These are phyloP conservation scores for Vannuccia rotundouncinata DNA, from an alignment of 2,888 invertebrate genomes.

Conservation along the genomic window DNA sequence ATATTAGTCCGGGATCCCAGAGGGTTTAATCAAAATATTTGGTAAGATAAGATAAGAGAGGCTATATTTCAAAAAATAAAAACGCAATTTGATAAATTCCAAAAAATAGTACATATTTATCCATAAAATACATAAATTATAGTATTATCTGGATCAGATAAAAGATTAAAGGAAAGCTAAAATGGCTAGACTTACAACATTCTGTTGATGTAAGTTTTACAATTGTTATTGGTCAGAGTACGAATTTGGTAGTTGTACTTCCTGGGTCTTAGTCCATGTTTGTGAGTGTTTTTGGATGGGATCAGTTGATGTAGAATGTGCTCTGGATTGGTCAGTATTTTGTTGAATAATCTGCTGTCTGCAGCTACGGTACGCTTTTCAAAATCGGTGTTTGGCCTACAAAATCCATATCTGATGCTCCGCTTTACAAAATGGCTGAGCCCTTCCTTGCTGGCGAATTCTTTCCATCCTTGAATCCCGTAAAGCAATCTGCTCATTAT, in stretches of 20 bases:
- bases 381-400: slow-evolving; percentile 13
- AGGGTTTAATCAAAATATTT: too few species aligned
- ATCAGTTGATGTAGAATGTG: not conserved
- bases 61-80: too few species aligned
- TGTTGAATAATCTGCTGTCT: slow-evolving; percentile 12
- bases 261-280: not conserved
- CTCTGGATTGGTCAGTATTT: not conserved
- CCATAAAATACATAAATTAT: too few species aligned
- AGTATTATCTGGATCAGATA: too few species aligned
- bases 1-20: too few species aligned
- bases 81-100: too few species aligned
- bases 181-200: not conserved
- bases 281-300: not conserved
- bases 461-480: slow-evolving; percentile 18
- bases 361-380: slow-evolving; percentile 13
- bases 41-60: too few species aligned
- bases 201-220: not conserved
- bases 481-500: slow-evolving; percentile 4
- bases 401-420: slow-evolving; percentile 12
- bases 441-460: not conserved
- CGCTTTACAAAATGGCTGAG: slow-evolving; percentile 10
- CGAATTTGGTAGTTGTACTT: not conserved
- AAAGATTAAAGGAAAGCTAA: not conserved
- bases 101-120: too few species aligned
- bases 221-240: not conserved